These are phyloP conservation scores for Sitta carolinensis DNA, from an alignment of 2,797 vertebrate species.

Conservation along the genomic window DNA sequence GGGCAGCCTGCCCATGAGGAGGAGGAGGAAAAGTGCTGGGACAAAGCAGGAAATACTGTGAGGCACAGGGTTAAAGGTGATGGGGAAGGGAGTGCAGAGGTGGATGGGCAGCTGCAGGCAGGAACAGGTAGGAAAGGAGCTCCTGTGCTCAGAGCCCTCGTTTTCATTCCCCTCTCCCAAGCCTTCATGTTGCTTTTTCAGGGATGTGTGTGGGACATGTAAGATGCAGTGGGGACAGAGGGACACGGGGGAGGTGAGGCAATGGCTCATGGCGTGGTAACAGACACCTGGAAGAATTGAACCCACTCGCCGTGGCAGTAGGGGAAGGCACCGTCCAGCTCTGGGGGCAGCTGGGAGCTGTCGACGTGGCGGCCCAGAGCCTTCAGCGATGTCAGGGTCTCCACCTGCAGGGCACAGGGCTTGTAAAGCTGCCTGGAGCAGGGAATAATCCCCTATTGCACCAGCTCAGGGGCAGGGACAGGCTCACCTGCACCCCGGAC, in stretches of 20 bases:
- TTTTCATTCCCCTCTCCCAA: neutral
- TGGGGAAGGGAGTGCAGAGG: neutral
- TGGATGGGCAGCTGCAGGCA: neutral
- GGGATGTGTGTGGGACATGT: neutral
- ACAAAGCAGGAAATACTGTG: neutral
- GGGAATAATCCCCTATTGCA: neutral
- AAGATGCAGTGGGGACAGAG: fast-evolving
- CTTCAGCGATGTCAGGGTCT: conserved; percentile 85
- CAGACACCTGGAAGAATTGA: conserved; percentile 89
- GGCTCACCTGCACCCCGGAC: conserved; percentile 84
- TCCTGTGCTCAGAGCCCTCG: neutral
- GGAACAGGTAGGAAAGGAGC: neutral
- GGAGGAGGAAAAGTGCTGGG: neutral
- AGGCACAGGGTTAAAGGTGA: neutral
- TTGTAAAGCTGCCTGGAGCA: neutral
- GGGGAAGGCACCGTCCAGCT: conserved; percentile 85
- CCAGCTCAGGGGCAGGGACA: neutral
- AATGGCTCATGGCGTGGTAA: neutral
- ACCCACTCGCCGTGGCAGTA: conserved; percentile 93
- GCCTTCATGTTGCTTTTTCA: neutral
- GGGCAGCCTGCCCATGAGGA: neutral
- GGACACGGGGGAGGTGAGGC: neutral
- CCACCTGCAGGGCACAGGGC: conserved; percentile 77
- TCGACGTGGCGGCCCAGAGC: conserved; percentile 87
- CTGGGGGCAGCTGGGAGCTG: conserved; percentile 84